A percentile compares a stretch with the other conserved stretches of the same genome.
Conservation (phyloP, 2,797 vertebrate genomes). For the Megalops cyprinoides region DNA sequence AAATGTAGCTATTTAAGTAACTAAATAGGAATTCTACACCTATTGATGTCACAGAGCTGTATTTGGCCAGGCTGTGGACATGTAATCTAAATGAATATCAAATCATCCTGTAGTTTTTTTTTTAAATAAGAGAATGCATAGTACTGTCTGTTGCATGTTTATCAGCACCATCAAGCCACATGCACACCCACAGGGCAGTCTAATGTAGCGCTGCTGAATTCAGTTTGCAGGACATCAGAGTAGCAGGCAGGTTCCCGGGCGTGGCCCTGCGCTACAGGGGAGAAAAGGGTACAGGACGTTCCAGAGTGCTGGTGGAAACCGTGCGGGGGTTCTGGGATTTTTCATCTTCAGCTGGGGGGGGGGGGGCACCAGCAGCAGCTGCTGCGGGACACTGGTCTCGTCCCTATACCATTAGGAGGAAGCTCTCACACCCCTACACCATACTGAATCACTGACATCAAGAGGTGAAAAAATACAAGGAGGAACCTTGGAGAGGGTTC, state of each 20-base stretch:
- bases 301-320: slow-evolving; percentile 66
- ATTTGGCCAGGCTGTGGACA: neutral
- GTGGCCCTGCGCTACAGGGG: slow-evolving; percentile 55
- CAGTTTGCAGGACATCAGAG: slow-evolving; percentile 55
- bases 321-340: slow-evolving; percentile 48
- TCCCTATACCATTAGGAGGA: neutral
- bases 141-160: neutral
- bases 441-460: neutral
- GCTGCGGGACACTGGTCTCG: neutral
- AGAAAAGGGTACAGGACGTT: slow-evolving; percentile 63
- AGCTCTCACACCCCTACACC: neutral
- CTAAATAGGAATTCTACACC: neutral
- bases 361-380: neutral
- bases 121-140: neutral
- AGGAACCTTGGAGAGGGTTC: neutral
- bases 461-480: neutral
- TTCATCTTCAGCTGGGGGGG: slow-evolving; percentile 31
- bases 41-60: neutral
- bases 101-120: neutral
- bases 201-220: neutral
- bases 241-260: slow-evolving; percentile 63
- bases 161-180: slow-evolving; percentile 7
- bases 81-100: neutral
- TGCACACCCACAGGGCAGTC: neutral
- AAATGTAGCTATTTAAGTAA: neutral